Evolutionary conservation across 2,888 invertebrate genomes (phyloP), one percentile per base, ranked within the genome.

Genomic region (Pomacea canaliculata): DNA sequence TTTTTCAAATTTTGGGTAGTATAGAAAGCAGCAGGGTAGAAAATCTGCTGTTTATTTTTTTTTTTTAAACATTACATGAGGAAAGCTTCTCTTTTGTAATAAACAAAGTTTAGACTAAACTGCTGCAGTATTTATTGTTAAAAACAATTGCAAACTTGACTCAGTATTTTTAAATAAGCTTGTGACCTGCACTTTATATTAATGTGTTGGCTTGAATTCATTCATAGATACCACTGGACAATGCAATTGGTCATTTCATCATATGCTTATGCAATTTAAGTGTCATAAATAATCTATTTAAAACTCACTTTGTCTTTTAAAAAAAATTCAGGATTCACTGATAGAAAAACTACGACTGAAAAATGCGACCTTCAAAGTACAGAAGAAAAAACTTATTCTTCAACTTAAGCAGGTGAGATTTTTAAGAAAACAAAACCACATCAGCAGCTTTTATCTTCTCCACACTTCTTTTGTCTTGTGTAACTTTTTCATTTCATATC

Each of bases 341-440:
- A 88, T 90, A 76, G 90, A 91, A 78, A 91, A 91, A 72, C 81
- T 91, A 56, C 79, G 90, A 18, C 82, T 91, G 69, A 91, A 91
- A 78, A 91, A 91, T 79, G 86, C 89, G 8, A 89, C 90, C 9
- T 80, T 91, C 63, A 90, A 89, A 86, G 89, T 90, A 63, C 89
- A 90, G 76, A 90, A 88, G 84, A 90, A 90, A 79, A 91, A 91
- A 71, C 81, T 91, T 19, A 87, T 87, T 81, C 83, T 90, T 65
- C 90, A 91, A 76, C 82, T 91, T 16, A 90, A 90, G 83, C 91
- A 91, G 89, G 90, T 90, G 76, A 67, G 77, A 67, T 9, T 63
- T 8, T 18, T 23, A 5, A 56, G 23, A 4, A 51, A 27, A 59
- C 37, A 37, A 37, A 37, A 37, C 37, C 37, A 37, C 37, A 37